Base-by-base conservation (phyloP, 2,797 vertebrate species). In the Toxotes lorentzi region DNA sequence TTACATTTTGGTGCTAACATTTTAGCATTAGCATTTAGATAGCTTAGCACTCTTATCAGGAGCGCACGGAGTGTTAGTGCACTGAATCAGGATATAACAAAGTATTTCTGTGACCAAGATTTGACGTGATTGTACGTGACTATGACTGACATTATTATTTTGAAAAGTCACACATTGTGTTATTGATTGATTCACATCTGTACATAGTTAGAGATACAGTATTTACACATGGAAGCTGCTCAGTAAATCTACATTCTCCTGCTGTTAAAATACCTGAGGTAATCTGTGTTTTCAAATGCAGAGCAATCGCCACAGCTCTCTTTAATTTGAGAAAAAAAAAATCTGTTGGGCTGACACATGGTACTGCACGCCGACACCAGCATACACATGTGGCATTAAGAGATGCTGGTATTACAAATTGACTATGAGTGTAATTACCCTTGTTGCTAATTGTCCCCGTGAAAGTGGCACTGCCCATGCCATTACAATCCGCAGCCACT, bases 361-460 rank as follows among this genome's bases (percentile, higher is more conserved):
- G 64, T 32, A 13, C 24, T 13, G 16, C 70, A 2, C 30, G 12
- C 53, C 19, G 21, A 71, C 66, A 75, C 69, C 34, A 5, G 3
- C 0, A 2, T 14, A 48, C 74, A 74, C 70, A 38, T 6, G 70
- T 23, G 32, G 64, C 67, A 67, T 78, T 78, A 84, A 82, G 79
- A 84, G 61, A 76, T 41, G 47, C 77, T 72, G 81, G 17, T 88
- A 76, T 86, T 89, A 92, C 91, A 94, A 93, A 95, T 90, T 78
- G 88, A 50, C 79, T 83, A 72, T 70, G 86, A 89, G 93, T 90
- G 89, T 92, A 93, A 95, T 95, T 94, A 93, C 87, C 91, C 86
- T 87, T 89, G 91, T 86, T 93, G 90, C 92, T 94, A 94, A 94
- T 93, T 93, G 91, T 87, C 87, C 89, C 85, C 51, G 74, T 88